A percentile compares a stretch with the other conserved stretches of the same genome.
phyloP scores from a whole-genome alignment of 2,797 vertebrate species.

The Heteromormyrus szaboi region DNA sequence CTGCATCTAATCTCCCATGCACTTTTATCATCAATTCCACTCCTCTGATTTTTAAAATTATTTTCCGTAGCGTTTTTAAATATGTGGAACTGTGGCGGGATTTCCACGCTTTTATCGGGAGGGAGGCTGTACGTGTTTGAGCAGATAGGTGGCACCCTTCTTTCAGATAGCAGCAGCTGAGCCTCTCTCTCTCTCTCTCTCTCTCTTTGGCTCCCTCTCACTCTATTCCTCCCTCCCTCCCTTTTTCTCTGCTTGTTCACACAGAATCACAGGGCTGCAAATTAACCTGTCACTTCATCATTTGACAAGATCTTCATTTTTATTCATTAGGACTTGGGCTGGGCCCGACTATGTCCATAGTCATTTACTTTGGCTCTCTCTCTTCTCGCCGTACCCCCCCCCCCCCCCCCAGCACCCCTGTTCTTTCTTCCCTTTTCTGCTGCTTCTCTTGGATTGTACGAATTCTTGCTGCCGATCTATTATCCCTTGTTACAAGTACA shows the following conservation, averaged over 20 bases:
- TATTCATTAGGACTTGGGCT: conserved; percentile 76
- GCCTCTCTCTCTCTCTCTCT: conserved; percentile 11
- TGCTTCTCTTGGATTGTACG: conserved; percentile 52
- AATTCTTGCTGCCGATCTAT: conserved; percentile 76
- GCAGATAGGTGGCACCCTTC: conserved; percentile 59
- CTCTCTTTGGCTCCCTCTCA: conserved; percentile 21
- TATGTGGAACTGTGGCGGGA: conserved; percentile 69
- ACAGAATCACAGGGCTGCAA: conserved; percentile 65
- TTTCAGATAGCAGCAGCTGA: conserved; percentile 7
- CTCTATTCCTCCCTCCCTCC: conserved; percentile 24
- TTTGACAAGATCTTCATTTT: conserved; percentile 85
- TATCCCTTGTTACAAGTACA: conserved; percentile 78
- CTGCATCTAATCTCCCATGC: conserved; percentile 78
- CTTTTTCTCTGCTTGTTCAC: conserved; percentile 51
- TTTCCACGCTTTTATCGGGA: conserved; percentile 64
- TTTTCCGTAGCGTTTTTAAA: conserved; percentile 28
- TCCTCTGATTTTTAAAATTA: conserved; percentile 70
- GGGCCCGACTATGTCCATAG: conserved; percentile 69
- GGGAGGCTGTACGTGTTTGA: conserved; percentile 63
- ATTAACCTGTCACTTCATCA: conserved; percentile 89
- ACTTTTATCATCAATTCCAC: conserved; percentile 80
- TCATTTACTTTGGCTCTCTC: conserved; percentile 65
- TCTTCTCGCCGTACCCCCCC: conserved; percentile 43
- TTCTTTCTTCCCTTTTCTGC: conserved; percentile 31
- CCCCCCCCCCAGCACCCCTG: conserved; percentile 24